A percentile compares a stretch with the other conserved stretches of the same genome.
These are phyloP conservation scores for Pangasius mekongensis DNA, from an alignment of 2,797 vertebrate species.

Conservation along the genomic window DNA sequence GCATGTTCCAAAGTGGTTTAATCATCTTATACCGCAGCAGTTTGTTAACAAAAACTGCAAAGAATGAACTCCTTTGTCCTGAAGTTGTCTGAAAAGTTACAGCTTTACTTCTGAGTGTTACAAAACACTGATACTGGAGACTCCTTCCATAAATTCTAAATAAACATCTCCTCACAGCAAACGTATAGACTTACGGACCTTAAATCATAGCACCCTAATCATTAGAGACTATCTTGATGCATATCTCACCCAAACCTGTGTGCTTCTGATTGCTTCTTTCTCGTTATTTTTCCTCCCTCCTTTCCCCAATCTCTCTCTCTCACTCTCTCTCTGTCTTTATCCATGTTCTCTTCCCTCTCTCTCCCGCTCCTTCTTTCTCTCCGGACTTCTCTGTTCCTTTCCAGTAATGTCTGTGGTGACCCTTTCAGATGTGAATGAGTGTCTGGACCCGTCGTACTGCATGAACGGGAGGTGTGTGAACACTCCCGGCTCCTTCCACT, in stretches of 20 bases:
- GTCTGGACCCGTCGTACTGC: conserved; percentile 88
- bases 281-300: conserved; percentile 44
- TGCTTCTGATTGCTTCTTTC: conserved; percentile 59
- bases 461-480: conserved; percentile 88
- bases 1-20: not conserved
- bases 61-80: not conserved
- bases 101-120: not conserved
- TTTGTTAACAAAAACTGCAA: not conserved
- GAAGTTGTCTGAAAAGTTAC: not conserved
- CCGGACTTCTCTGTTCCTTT: conserved; percentile 45
- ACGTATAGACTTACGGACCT: not conserved
- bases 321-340: conserved; percentile 42
- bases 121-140: not conserved
- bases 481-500: conserved; percentile 88
- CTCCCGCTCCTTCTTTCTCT: conserved; percentile 42
- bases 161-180: not conserved
- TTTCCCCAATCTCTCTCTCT: conserved; percentile 32
- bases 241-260: conserved; percentile 54
- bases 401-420: conserved; percentile 75
- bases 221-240: conserved; percentile 2
- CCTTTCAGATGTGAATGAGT: conserved; percentile 88
- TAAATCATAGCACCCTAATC: not conserved
- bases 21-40: not conserved
- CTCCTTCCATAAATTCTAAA: not conserved
- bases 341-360: conserved; percentile 23